These are phyloP conservation scores for Protonemura montana DNA, from an alignment of 2,888 invertebrate species.

Conservation along the genomic window DNA sequence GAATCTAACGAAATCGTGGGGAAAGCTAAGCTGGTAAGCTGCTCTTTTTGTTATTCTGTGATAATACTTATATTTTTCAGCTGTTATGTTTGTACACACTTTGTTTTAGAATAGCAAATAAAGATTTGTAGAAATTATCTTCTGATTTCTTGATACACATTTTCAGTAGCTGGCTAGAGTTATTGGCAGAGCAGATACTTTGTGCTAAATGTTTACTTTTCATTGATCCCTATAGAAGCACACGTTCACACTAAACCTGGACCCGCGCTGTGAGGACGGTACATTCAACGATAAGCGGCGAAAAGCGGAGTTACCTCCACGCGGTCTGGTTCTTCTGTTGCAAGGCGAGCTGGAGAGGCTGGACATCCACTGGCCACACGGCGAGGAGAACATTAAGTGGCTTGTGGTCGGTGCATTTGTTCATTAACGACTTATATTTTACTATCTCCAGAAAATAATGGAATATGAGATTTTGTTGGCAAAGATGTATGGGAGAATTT, in stretches of 20 bases:
- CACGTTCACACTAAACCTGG: constrained; percentile 48
- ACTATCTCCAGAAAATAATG: too few species aligned
- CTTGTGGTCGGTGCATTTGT: constrained; percentile 53
- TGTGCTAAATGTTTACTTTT: too few species aligned
- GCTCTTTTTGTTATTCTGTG: too few species aligned
- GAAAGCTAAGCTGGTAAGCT: constrained; percentile 61
- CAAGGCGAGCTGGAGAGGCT: constrained; percentile 43
- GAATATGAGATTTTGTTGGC: too few species aligned
- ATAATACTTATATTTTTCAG: too few species aligned
- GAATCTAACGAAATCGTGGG: constrained; percentile 58
- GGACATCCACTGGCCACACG: constrained; percentile 46
- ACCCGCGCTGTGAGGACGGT: constrained; percentile 64
- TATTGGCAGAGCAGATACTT: too few species aligned
- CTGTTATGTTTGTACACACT: too few species aligned
- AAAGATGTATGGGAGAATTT: too few species aligned
- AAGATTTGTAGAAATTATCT: too few species aligned
- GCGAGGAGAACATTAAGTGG: constrained; percentile 46
- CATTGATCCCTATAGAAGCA: constrained; percentile 35
- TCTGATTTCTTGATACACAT: too few species aligned
- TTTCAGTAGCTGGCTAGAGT: too few species aligned
- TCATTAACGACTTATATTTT: constrained; percentile 36
- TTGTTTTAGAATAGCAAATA: too few species aligned
- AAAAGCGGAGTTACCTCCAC: constrained; percentile 40
- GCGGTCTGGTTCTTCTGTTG: constrained; percentile 37
- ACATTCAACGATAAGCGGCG: constrained; percentile 50